Evolutionary conservation across 2,888 invertebrate genomes (phyloP).

Genomic region (Dryobota labecula): DNA sequence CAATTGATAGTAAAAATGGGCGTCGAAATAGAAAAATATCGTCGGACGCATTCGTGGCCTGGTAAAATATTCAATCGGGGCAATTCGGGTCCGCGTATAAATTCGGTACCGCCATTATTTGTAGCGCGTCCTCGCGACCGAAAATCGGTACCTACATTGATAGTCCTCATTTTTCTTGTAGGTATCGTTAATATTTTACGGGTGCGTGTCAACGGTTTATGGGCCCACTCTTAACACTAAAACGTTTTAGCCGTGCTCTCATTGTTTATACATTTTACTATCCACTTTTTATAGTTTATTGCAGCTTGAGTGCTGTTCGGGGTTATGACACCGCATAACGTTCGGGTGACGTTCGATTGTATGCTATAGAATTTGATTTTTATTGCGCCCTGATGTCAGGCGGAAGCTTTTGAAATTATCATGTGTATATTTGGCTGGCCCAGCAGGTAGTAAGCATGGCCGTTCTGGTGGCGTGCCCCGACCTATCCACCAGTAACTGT

Average conservation of each 20-base stretch:
- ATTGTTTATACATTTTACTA: constrained; percentile 90
- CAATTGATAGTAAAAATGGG: constrained; percentile 90
- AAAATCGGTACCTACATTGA: constrained; percentile 89
- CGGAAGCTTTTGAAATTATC: constrained; percentile 74
- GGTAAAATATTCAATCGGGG: constrained; percentile 90
- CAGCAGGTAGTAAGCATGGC: constrained; percentile 62
- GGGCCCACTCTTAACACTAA: constrained; percentile 90
- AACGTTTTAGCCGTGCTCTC: constrained; percentile 89
- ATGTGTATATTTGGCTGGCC: constrained; percentile 71
- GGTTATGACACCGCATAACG: constrained; percentile 83
- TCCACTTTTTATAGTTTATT: constrained; percentile 89
- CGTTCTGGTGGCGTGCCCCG: constrained; percentile 57
- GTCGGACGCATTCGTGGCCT: constrained; percentile 88
- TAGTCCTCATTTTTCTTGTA: constrained; percentile 90
- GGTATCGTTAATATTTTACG: constrained; percentile 90
- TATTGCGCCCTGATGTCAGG: constrained; percentile 79
- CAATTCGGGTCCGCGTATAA: constrained; percentile 90
- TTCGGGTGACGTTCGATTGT: constrained; percentile 82
- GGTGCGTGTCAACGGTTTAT: constrained; percentile 90
- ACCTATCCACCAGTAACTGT: constrained; percentile 52
- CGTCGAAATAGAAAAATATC: constrained; percentile 90
- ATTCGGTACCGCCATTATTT: constrained; percentile 89
- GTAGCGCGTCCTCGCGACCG: constrained; percentile 88
- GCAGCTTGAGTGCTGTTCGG: constrained; percentile 83
- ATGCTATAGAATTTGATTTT: constrained; percentile 83